phyloP scores from a whole-genome alignment of 2,888 invertebrate species.

The Myopa testacea region DNA sequence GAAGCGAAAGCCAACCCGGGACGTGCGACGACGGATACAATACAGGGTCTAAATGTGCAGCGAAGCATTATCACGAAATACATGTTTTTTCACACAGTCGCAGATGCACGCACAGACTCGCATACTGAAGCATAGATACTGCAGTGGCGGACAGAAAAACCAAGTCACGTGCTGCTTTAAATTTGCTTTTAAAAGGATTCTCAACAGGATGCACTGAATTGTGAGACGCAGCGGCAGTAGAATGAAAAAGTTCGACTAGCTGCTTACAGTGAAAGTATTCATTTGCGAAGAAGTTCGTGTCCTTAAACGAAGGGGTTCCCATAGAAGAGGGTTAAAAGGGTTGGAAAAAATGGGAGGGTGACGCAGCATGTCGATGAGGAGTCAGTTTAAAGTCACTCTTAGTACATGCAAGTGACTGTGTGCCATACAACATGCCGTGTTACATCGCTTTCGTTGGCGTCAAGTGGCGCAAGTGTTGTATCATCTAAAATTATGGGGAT shows the following conservation, averaged over 20 bases:
- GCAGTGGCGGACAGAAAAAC: background rate
- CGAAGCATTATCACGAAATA: slow-evolving; percentile 11
- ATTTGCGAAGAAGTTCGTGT: too few species aligned
- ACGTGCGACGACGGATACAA: background rate
- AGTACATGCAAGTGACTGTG: too few species aligned
- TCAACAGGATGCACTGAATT: background rate
- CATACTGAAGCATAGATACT: background rate
- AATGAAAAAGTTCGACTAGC: background rate
- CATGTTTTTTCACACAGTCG: background rate
- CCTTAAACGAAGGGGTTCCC: too few species aligned
- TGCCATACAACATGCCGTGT: background rate
- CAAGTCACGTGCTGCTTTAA: slow-evolving; percentile 25
- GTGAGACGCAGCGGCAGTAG: background rate
- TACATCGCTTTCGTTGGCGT: background rate
- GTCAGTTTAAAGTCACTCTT: too few species aligned
- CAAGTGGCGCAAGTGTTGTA: background rate
- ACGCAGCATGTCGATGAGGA: too few species aligned
- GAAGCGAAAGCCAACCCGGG: background rate
- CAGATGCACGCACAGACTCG: background rate
- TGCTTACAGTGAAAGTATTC: background rate
- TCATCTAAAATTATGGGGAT: background rate
- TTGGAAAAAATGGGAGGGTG: background rate
- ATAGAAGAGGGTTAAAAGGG: background rate
- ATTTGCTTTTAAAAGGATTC: slow-evolving; percentile 17
- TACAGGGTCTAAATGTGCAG: slow-evolving; percentile 18